Base-by-base conservation (phyloP, 2,797 vertebrate genomes). In the Poecile montanus region DNA sequence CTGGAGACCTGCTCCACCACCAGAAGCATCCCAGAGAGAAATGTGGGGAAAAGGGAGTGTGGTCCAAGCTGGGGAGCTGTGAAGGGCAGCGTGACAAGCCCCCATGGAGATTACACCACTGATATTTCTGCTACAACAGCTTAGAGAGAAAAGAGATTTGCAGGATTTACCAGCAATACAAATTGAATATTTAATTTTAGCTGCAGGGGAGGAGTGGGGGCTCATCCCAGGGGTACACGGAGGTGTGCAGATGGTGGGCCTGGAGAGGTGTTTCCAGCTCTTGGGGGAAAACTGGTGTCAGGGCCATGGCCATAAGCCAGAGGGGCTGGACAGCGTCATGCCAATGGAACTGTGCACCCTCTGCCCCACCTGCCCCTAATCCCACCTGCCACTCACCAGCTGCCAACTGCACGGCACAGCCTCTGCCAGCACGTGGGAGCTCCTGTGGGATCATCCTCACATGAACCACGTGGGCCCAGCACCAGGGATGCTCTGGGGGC, bases 121-220 rank as follows among this genome's bases (percentile, higher is more conserved):
- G 5, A 88, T 9, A 91, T 42, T 94, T 84, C 51, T 67, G 87
- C 63, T 85, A 85, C 93, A 74, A 77, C 70, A 86, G 93, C 95
- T 95, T 95, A 95, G 92, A 94, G 91, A 94, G 85, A 88, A 92
- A 85, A 97, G 85, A 96, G 96, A 94, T 95, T 95, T 95, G 40
- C 62, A 29, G 95, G 96, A 95, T 96, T 97, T 97, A 60, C 40
- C 92, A 68, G 94, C 79, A 51, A 89, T 86, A 90, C 85, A 96
- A 96, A 96, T 71, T 25, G 93, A 95, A 90, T 95, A 92, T 93
- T 96, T 94, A 94, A 97, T 96, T 95, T 90, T 91, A 95, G 92
- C 93, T 90, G 80, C 87, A 73, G 70, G 65, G 87, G 87, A 87
- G 84, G 53, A 51, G 77, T 0, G 4, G 76, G 73, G 94, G 70